Evolutionary conservation across 2,888 invertebrate species (phyloP).

Genomic region (Mythimna lalbum): DNA sequence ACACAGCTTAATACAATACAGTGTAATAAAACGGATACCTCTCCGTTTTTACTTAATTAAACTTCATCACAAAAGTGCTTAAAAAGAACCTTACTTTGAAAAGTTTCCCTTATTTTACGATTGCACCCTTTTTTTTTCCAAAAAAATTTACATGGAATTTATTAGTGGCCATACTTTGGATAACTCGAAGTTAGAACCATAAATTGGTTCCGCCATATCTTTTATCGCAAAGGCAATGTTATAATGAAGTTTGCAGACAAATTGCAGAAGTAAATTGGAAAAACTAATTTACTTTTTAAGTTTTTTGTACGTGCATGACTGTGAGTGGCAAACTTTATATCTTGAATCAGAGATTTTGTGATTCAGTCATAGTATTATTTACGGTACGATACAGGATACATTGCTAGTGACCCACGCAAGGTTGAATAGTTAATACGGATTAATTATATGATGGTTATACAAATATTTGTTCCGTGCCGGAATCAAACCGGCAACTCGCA

Average conservation of each 20-base stretch:
- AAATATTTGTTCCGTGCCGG: too few relatives aligned
- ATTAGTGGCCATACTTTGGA: constrained; percentile 30
- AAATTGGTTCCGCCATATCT: constrained; percentile 59
- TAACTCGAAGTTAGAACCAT: constrained; percentile 48
- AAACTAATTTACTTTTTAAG: constrained; percentile 48
- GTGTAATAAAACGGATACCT: constrained; percentile 42
- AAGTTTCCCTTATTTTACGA: constrained; percentile 35
- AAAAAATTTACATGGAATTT: constrained; percentile 30
- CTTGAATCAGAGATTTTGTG: not conserved
- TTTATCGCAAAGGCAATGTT: constrained; percentile 49
- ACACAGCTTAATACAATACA: constrained; percentile 32
- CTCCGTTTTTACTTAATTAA: constrained; percentile 53
- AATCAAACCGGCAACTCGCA: too few relatives aligned
- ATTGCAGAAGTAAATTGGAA: constrained; percentile 53
- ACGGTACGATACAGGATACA: too few relatives aligned
- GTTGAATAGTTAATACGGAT: too few relatives aligned
- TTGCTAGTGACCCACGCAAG: too few relatives aligned
- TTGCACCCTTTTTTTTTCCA: constrained; percentile 26
- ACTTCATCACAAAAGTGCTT: constrained; percentile 48
- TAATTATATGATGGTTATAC: too few relatives aligned
- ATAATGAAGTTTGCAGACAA: constrained; percentile 58
- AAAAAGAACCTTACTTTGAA: constrained; percentile 37
- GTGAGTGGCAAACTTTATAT: constrained; percentile 10
- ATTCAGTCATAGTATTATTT: not conserved
- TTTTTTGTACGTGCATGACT: constrained; percentile 21